Evolutionary conservation across 2,888 invertebrate genomes (phyloP), one percentile per base, ranked within the genome.

Genomic region (Ditylenchus weischeri): DNA sequence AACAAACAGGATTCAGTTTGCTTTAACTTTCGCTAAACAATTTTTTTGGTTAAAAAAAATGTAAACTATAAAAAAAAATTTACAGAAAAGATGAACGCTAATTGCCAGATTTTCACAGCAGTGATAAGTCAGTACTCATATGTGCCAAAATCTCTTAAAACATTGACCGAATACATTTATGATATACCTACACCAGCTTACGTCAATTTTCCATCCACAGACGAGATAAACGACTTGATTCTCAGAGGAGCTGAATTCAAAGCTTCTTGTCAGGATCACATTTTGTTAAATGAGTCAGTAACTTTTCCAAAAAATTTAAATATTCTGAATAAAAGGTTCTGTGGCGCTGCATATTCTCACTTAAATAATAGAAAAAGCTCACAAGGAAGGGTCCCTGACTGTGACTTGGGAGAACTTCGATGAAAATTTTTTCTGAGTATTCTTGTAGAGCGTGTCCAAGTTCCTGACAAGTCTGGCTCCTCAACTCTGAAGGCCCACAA

Each of bases 211-310:
- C 54, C 54, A 15, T 15, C 54, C 29, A 23, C 29, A 29, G 54
- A 54, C 1, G 54, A 54, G 54, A 29, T 29, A 18, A 29, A 23
- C 6, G 54, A 54, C 29, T 29, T 54, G 54, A 54, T 54, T 54
- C 11, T 54, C 2, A 21, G 54, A 23, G 54, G 54, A 18, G 54
- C 54, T 21, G 54, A 54, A 54, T 54, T 54, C 54, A 54, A 29
- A 11, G 10, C 4, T 21, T 23, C 23, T 54, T 21, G 54, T n/a
- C 54, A 23, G n/a, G 54, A 54, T 54, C 29, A 21, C 54, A 54
- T 54, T 18, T 23, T 23, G 29, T n/a, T 54, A 13, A n/a, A 15
- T 23, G 29, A 54, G 54, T 54, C 10, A 23, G 54, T 18, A 29
- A 29, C 29, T 29, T 29, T 50, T 50, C 6, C 2, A 50, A 19